phyloP scores from a whole-genome alignment of 1,140 invertebrate species.

The Drosophila kikkawai region DNA sequence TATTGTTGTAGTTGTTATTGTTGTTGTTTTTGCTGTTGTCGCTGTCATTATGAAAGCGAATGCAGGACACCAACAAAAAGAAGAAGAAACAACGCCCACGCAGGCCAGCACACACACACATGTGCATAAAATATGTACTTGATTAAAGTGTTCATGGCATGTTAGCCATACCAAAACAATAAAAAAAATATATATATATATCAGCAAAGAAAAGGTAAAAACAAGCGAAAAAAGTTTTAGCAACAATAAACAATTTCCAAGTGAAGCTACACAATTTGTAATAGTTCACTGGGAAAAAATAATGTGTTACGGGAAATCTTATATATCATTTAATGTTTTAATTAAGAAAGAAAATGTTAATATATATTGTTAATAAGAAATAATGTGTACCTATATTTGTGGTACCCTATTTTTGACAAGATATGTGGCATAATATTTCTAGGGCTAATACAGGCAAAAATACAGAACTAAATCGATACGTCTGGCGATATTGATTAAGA shows the following conservation, averaged over 20 bases:
- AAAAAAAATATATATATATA: conserved; percentile 11
- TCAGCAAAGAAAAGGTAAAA: conserved; percentile 14
- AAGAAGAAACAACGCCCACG: conserved; percentile 10
- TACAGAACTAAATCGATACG: too few species aligned
- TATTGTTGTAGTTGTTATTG: conserved; percentile 4
- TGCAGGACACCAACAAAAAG: conserved; percentile 42
- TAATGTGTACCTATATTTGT: too few species aligned
- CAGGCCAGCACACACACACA: conserved; percentile 29
- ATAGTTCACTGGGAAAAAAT: conserved; percentile 3
- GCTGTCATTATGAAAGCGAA: conserved; percentile 71
- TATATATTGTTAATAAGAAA: too few species aligned
- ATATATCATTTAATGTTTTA: too few species aligned
- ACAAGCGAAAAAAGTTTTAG: conserved; percentile 21
- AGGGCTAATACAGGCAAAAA: too few species aligned
- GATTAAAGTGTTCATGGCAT: conserved; percentile 78
- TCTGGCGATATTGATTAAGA: too few species aligned
- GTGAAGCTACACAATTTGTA: conserved; percentile 27
- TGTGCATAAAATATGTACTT: conserved; percentile 77
- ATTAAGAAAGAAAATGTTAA: too few species aligned
- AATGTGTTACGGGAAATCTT: too few species aligned
- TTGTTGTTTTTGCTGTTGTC: conserved; percentile 31
- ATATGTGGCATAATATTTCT: too few species aligned
- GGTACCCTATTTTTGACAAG: too few species aligned
- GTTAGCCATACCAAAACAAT: conserved; percentile 59
- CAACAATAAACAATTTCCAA: conserved; percentile 43